Conservation (phyloP, 2,888 invertebrate genomes). For the Syritta pipiens region DNA sequence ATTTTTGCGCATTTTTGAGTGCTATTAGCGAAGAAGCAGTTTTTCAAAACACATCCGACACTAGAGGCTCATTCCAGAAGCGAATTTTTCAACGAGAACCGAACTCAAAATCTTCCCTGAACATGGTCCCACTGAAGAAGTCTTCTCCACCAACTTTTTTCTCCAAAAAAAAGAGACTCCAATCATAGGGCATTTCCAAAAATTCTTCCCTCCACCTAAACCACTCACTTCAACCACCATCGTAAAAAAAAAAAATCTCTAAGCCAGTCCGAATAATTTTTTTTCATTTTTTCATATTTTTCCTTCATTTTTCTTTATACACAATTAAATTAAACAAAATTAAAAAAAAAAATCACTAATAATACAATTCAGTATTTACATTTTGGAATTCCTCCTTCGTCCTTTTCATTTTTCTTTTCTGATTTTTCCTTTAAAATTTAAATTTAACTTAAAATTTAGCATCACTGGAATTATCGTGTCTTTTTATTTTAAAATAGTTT, state of each 20-base stretch:
- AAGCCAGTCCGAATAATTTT: constrained; percentile 46
- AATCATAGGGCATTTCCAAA: no score
- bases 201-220: no score
- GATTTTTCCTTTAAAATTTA: constrained; percentile 15
- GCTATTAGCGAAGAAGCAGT: no score
- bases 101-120: no score
- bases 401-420: background rate
- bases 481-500: constrained; percentile 50
- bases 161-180: no score
- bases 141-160: no score
- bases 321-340: constrained; percentile 39
- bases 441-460: constrained; percentile 70
- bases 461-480: constrained; percentile 71
- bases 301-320: constrained; percentile 18
- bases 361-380: constrained; percentile 64
- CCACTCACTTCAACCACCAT: no score
- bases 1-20: no score
- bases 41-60: no score
- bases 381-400: background rate
- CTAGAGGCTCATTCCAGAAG: no score
- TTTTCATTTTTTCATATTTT: constrained; percentile 3
- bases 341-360: constrained; percentile 19
- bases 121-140: no score
- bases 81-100: no score
- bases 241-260: constrained; percentile 10